Base-by-base conservation (phyloP, 2,888 invertebrate genomes). In the Drosophila pseudotakahashii region DNA sequence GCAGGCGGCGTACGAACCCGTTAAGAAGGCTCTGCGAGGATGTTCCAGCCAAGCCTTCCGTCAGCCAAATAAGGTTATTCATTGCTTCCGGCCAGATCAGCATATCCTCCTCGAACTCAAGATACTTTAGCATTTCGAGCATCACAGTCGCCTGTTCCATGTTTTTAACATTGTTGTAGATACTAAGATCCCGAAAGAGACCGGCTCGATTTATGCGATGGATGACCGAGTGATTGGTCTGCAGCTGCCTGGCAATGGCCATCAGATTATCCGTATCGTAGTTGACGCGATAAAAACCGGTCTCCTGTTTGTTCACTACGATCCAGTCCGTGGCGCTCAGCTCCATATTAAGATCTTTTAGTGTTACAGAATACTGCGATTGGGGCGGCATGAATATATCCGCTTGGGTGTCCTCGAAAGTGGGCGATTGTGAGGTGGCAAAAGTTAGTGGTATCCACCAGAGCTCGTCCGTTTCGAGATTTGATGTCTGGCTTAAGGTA, bases 201-300 rank as follows among this genome's bases (percentile, higher is more conserved):
- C 98, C 97, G 0, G 97, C 97, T 57, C 98, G 93, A 88, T 97
- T 97, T 51, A 95, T 94, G 1, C 94, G 93, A 75, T 96, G 94
- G 59, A 98, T 96, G 32, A 93, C 93, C 77, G 93, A 92, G 77
- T 94, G 96, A 48, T 93, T 93, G 3, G 93, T 92, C 7, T 94
- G 94, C 95, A 93, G 60, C 94, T 89, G 94, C 26, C 93, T 92
- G 10, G 94, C 94, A 5, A 97, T 93, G 0, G 94, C 92, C 1
- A 91, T 87, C 94, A 96, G 95, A 89, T 96, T 96, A 0, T 91
- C 90, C 0, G 88, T 85, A 53, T 96, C 96, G 75, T 97, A 97
- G 84, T 95, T 94, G 1, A 96, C 95, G 84, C 95, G 93, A 91
- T 94, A 95, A 89, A 91, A 89, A 5, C 91, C 90, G 0, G 91